These are phyloP conservation scores for Picathartes gymnocephalus DNA, from an alignment of 2,113 vertebrate species.

Conservation along the genomic window DNA sequence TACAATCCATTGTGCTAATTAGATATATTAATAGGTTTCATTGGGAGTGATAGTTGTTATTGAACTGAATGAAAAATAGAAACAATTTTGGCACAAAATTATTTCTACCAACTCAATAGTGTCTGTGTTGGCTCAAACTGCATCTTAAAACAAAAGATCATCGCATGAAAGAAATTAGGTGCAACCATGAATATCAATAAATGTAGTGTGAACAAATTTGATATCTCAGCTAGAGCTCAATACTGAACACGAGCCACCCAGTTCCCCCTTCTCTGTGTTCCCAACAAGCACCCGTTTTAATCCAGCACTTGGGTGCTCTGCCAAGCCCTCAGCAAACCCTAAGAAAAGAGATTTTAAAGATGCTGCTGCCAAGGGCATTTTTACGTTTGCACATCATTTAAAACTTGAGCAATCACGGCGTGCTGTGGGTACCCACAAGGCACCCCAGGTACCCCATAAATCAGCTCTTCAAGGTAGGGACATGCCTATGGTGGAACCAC, in stretches of 20 bases:
- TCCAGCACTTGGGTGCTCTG: not conserved
- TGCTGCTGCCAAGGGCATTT: not conserved
- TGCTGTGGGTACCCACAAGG: not conserved
- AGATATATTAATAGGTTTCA: not conserved
- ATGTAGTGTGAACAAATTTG: rapidly evolving
- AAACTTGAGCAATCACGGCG: rapidly evolving
- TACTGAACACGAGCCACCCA: rapidly evolving
- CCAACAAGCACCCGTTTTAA: not conserved
- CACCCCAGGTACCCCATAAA: not conserved
- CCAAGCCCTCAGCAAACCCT: not conserved
- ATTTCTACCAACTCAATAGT: not conserved
- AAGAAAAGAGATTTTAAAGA: not conserved
- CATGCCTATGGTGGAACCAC: not conserved
- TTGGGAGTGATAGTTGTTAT: not conserved
- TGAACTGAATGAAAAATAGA: not conserved
- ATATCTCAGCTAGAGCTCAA: not conserved
- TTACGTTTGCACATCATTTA: too few species aligned
- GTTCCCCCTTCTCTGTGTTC: not conserved
- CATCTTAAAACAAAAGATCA: not conserved
- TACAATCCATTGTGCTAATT: not conserved
- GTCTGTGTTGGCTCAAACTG: not conserved
- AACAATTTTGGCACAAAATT: not conserved
- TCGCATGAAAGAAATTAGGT: not conserved
- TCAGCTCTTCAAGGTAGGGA: rapidly evolving
- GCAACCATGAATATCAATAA: not conserved